These are phyloP conservation scores for Tetrapedia diversipes DNA, from an alignment of 2,888 invertebrate species.

Conservation along the genomic window DNA sequence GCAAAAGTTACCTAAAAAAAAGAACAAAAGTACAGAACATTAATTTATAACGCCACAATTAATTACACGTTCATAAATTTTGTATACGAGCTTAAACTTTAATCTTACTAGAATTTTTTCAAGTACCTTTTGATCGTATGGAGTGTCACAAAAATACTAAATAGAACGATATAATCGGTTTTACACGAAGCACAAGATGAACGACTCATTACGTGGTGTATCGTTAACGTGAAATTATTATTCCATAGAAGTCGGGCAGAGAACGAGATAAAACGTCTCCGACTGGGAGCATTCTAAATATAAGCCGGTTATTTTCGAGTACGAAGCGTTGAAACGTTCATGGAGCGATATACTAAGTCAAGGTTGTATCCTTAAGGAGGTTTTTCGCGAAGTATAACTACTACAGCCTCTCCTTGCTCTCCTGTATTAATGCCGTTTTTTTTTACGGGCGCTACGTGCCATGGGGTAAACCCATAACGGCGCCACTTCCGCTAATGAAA, in stretches of 20 bases:
- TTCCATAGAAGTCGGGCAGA: constrained; percentile 16
- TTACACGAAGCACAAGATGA: not conserved
- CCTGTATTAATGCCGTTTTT: constrained; percentile 10
- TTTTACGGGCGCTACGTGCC: constrained; percentile 3
- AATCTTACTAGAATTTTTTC: not conserved
- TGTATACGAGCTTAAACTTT: not conserved
- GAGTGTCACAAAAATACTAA: not conserved
- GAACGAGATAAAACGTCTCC: constrained; percentile 20
- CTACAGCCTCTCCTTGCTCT: not conserved
- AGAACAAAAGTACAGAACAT: too few species aligned
- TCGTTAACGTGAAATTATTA: constrained; percentile 4
- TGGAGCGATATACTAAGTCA: constrained; percentile 35
- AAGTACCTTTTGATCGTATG: not conserved
- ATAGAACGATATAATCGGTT: not conserved
- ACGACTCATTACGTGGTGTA: not conserved
- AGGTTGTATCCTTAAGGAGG: constrained; percentile 49
- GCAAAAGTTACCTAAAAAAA: too few species aligned
- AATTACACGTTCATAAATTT: not conserved
- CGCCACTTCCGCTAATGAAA: not conserved
- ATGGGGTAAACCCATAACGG: not conserved
- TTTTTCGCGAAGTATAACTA: constrained; percentile 12
- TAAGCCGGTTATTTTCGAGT: constrained; percentile 54
- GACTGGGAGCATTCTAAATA: constrained; percentile 60
- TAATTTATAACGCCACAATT: too few species aligned
- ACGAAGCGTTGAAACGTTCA: constrained; percentile 25